Evolutionary conservation across 2,113 vertebrate genomes (phyloP), one percentile per base, ranked within the genome.

Genomic region (Hippocampus comes): DNA sequence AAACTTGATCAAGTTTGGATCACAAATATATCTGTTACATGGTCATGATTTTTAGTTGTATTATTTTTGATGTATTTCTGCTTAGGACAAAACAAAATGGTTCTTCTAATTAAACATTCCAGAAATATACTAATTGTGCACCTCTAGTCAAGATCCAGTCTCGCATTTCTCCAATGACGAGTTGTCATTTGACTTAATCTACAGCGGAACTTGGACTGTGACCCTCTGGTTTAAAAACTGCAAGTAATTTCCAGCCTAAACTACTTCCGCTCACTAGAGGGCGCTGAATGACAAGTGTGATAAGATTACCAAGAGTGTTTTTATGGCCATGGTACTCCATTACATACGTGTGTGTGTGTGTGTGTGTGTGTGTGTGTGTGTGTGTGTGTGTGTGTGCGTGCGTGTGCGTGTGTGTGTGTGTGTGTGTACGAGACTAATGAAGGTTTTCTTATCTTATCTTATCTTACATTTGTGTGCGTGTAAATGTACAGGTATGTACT

Each of bases 211-310:
- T 56, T 23, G 11, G 23, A 27, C 23, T 25, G 23, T 59, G 11
- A 59, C 25, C n/a, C 10, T 5, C 3, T n/a, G 11, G 23, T 12
- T 59, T 14, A 5, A 25, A 27, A 25, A 5, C 8, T 59, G 20
- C 18, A 60, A 43, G 43, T 51, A 64, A 14, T 53, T 49, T 53
- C 18, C 6, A 18, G 49, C 18, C 0, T 53, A 9, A n/a, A 4
- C 53, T 9, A 20, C 43, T 67, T 71, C 11, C 4, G 46, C 12
- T 66, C 87, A 87, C 82, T 82, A 89, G 88, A 68, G 84, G 88
- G 86, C 48, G 85, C 80, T 71, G 73, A 67, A 74, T 0, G 14
- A 75, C 73, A 78, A 74, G 43, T 46, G 23, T 23, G 5, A 46
- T 14, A 15, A 48, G 4, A 46, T 10, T 2, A 14, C 6, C 61